These are phyloP conservation scores for Campaea margaritaria DNA, from an alignment of 2,888 invertebrate genomes.

Conservation along the genomic window DNA sequence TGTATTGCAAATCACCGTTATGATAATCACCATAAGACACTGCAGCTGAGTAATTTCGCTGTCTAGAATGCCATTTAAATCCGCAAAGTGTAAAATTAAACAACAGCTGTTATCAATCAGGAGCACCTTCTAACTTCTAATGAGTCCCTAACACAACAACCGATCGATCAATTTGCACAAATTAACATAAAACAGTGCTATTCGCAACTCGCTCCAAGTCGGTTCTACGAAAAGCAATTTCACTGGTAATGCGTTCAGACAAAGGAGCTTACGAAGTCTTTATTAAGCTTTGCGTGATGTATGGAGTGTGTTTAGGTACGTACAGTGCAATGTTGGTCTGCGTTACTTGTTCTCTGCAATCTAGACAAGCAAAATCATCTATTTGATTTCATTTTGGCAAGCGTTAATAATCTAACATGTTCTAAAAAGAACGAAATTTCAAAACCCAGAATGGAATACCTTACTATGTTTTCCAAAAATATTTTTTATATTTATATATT, in stretches of 20 bases:
- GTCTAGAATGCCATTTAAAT: no score
- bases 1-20: no score
- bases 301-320: slow-evolving; percentile 28
- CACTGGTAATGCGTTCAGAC: slow-evolving; percentile 38
- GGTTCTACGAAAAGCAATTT: slow-evolving; percentile 66
- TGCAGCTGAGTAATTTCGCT: no score
- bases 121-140: not conserved
- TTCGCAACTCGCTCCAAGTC: slow-evolving; percentile 22
- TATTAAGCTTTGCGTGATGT: slow-evolving; percentile 40
- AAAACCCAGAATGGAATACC: no score
- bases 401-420: no score
- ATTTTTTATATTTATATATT: no score
- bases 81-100: no score
- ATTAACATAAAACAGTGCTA: slow-evolving; percentile 36
- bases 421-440: no score
- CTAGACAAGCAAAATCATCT: no score
- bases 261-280: slow-evolving; percentile 42
- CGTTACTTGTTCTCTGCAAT: not conserved
- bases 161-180: slow-evolving; percentile 29
- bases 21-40: no score
- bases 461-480: no score
- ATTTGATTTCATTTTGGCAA: no score
- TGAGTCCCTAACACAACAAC: slow-evolving; percentile 6
- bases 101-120: not conserved
- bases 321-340: slow-evolving; percentile 16